A percentile compares a stretch with the other conserved stretches of the same genome.
These are phyloP conservation scores for Macroglossus sobrinus DNA, from an alignment of 2,113 vertebrate species.

Conservation along the genomic window DNA sequence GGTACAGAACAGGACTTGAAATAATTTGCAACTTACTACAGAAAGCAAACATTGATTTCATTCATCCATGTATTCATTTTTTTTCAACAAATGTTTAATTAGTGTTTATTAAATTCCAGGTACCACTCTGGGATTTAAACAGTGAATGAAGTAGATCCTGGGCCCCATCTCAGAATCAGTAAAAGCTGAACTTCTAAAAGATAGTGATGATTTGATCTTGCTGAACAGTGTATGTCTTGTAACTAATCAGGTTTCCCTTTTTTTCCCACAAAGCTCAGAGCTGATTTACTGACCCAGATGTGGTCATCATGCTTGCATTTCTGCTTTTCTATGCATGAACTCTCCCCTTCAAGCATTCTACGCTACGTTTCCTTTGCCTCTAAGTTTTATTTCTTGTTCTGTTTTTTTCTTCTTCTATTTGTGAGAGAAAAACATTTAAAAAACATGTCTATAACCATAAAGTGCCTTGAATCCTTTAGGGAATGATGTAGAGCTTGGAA, in stretches of 20 bases:
- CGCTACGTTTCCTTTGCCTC: background rate
- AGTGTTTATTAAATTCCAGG: background rate
- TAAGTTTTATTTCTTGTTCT: background rate
- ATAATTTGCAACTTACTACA: constrained; percentile 13
- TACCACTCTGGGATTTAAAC: background rate
- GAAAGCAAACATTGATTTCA: background rate
- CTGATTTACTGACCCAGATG: background rate
- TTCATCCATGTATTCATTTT: background rate
- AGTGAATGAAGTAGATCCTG: background rate
- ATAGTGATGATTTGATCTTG: background rate
- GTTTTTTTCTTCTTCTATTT: background rate
- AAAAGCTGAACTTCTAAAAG: background rate
- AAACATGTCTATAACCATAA: background rate
- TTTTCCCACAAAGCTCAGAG: background rate
- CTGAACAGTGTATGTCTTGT: background rate
- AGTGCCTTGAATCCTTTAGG: background rate
- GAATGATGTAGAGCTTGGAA: background rate
- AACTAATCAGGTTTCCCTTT: background rate
- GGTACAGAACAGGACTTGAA: background rate
- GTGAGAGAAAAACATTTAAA: background rate
- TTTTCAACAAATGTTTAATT: constrained; percentile 28
- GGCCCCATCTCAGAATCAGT: background rate
- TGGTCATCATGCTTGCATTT: background rate
- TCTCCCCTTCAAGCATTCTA: background rate
- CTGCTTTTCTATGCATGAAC: background rate